Conservation (phyloP, 2,797 vertebrate species). For the Heteromormyrus szaboi region DNA sequence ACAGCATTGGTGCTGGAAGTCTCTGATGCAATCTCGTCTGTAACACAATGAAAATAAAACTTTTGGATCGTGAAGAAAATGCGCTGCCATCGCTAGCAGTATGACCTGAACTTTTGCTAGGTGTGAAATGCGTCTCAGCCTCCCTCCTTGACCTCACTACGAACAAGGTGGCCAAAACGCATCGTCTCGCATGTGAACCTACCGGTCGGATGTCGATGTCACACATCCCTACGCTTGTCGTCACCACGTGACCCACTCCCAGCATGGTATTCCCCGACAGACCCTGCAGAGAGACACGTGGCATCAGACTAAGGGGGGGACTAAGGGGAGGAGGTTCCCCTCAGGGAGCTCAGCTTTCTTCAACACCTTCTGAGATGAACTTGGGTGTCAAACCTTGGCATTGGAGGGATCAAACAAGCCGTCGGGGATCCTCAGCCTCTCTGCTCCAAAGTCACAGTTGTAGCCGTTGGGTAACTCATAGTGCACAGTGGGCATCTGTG, state of each 20-base stretch:
- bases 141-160: neutral
- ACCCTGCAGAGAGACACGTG: neutral
- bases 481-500: slow-evolving; percentile 83
- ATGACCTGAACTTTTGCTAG: neutral
- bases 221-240: slow-evolving; percentile 97
- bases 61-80: neutral
- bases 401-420: slow-evolving; percentile 97
- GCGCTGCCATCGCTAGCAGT: neutral
- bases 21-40: neutral
- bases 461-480: slow-evolving; percentile 97
- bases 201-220: slow-evolving; percentile 57
- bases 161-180: neutral
- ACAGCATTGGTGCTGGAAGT: neutral
- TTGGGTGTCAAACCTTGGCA: slow-evolving; percentile 68
- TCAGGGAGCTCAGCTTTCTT: neutral
- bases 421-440: slow-evolving; percentile 95
- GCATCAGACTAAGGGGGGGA: neutral
- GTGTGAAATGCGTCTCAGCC: neutral
- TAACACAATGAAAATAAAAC: neutral
- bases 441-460: slow-evolving; percentile 83
- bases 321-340: neutral
- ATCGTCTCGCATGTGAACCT: neutral
- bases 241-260: slow-evolving; percentile 95
- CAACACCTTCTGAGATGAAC: neutral
- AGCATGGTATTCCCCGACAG: slow-evolving; percentile 88